Conservation (phyloP, 1,140 invertebrate species). For the Hycleus cichorii region DNA sequence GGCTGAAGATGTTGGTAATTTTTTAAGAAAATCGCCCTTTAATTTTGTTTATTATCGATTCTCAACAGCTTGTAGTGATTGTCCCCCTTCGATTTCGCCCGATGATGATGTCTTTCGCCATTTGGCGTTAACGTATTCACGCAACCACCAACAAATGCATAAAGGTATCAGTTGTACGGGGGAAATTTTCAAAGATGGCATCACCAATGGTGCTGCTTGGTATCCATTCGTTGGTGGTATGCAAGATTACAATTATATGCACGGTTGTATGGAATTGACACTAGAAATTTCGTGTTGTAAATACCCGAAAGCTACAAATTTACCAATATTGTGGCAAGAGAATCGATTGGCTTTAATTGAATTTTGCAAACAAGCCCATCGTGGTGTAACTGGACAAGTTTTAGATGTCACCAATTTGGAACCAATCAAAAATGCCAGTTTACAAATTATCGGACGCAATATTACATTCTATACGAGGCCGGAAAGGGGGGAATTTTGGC, state of each 20-base stretch:
- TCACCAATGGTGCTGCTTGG: constrained; percentile 54
- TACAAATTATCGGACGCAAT: constrained; percentile 42
- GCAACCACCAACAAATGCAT: constrained; percentile 48
- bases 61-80: not conserved
- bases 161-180: constrained; percentile 3
- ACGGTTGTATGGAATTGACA: constrained; percentile 62
- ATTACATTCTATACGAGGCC: constrained; percentile 28
- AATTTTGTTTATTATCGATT: not conserved
- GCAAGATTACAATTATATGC: constrained; percentile 64
- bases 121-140: constrained; percentile 54
- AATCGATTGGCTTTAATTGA: constrained; percentile 46
- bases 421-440: constrained; percentile 36
- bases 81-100: constrained; percentile 45
- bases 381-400: constrained; percentile 45
- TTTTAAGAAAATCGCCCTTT: not conserved
- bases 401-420: constrained; percentile 35
- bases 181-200: constrained; percentile 38
- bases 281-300: constrained; percentile 60
- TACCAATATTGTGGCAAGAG: constrained; percentile 53
- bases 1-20: constrained; percentile 20
- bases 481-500: constrained; percentile 33
- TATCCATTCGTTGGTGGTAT: constrained; percentile 48
- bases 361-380: constrained; percentile 33
- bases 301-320: constrained; percentile 45
- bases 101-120: constrained; percentile 62